Evolutionary conservation across 2,113 vertebrate species (phyloP).

Genomic region (Plestiodon gilberti): DNA sequence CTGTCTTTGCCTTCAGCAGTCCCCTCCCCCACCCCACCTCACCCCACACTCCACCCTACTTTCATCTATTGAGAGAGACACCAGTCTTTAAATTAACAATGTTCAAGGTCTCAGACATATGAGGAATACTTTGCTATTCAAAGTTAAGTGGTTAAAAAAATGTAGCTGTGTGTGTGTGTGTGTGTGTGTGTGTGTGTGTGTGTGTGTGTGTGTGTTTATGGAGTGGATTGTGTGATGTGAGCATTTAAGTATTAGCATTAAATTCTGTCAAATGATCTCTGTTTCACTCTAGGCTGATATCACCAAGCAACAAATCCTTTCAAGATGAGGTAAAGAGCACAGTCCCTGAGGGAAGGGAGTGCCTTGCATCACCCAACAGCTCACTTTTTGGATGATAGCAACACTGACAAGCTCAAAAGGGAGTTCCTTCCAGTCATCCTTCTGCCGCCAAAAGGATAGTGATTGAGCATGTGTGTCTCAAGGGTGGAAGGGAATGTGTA

Average conservation of each 20-base stretch:
- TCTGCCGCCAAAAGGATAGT: slow-evolving; percentile 48
- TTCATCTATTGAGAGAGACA: slow-evolving; percentile 5
- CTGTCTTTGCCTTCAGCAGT: not conserved
- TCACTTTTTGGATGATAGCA: slow-evolving; percentile 64
- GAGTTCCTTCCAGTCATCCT: slow-evolving; percentile 46
- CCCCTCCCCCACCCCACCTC: too few species aligned
- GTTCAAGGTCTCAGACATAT: slow-evolving; percentile 6
- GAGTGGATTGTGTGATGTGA: slow-evolving; percentile 68
- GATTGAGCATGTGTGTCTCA: slow-evolving; percentile 36
- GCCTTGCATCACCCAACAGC: slow-evolving; percentile 55
- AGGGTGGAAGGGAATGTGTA: slow-evolving; percentile 38
- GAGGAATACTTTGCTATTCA: slow-evolving; percentile 6
- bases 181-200: slow-evolving; percentile 51
- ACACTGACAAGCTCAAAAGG: slow-evolving; percentile 30
- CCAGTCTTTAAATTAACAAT: accelerated
- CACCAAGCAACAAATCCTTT: slow-evolving; percentile 75
- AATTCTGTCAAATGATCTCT: slow-evolving; percentile 70
- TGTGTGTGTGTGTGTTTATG: slow-evolving; percentile 45
- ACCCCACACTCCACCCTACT: slow-evolving; percentile 13
- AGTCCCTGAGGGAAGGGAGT: slow-evolving; percentile 65
- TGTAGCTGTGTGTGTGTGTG: slow-evolving; percentile 47
- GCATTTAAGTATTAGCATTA: slow-evolving; percentile 67
- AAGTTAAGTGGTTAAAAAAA: slow-evolving; percentile 52
- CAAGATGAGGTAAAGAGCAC: slow-evolving; percentile 72
- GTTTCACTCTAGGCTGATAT: slow-evolving; percentile 63